Percentiles rank a stretch among this genome's conserved stretches.
Conservation (phyloP, 2,888 invertebrate genomes). For the Acanthoscelides obtectus region DNA sequence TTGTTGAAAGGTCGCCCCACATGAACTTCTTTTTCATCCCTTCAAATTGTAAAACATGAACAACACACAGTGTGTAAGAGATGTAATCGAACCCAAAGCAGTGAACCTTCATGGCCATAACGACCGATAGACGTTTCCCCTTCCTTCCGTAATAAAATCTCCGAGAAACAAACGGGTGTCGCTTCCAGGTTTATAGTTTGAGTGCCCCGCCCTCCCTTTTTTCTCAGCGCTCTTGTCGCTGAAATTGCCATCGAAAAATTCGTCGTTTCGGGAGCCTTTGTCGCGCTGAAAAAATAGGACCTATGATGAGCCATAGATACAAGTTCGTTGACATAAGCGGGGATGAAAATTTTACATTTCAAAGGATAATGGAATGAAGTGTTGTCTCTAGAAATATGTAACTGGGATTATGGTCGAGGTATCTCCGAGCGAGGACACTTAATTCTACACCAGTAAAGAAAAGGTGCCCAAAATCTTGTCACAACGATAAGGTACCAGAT, state of each 20-base stretch:
- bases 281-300: neutral
- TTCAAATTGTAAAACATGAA: neutral
- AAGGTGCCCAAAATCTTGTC: too few relatives aligned
- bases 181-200: neutral
- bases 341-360: neutral
- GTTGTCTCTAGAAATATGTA: too few relatives aligned
- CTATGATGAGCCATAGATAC: neutral
- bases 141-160: neutral
- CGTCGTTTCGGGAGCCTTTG: neutral
- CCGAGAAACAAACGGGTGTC: neutral
- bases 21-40: neutral
- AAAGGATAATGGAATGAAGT: too few relatives aligned
- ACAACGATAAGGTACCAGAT: too few relatives aligned
- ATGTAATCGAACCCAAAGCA: neutral
- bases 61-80: neutral
- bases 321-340: neutral
- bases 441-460: too few relatives aligned
- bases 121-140: neutral
- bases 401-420: too few relatives aligned
- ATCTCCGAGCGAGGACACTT: too few relatives aligned
- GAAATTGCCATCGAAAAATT: neutral
- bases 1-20: neutral
- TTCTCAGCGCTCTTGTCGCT: neutral
- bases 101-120: neutral
- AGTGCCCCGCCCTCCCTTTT: neutral